These are phyloP conservation scores for Rhizomys pruinosus DNA, from an alignment of 2,113 vertebrate genomes.

Conservation along the genomic window DNA sequence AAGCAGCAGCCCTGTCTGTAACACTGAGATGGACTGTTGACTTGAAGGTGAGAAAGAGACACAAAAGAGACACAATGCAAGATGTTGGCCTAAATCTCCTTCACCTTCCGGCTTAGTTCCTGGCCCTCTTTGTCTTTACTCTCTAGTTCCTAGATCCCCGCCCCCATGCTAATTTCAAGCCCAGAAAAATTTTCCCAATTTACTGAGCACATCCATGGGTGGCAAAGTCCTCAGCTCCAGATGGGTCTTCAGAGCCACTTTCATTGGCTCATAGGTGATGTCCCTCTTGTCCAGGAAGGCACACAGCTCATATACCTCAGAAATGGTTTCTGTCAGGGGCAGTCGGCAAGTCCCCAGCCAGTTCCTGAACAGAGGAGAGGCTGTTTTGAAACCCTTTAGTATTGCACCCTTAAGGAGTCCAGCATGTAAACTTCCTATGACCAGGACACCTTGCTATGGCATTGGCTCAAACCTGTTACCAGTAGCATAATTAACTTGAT, in stretches of 20 bases:
- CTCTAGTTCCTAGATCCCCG: neutral
- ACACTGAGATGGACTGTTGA: neutral
- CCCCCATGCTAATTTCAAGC: constrained; percentile 29
- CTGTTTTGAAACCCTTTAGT: neutral
- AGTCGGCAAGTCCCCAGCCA: constrained; percentile 84
- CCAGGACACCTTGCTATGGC: neutral
- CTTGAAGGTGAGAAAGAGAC: neutral
- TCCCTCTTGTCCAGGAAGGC: constrained; percentile 84
- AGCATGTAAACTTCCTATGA: neutral
- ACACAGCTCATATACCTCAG: constrained; percentile 83
- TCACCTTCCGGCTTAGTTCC: neutral
- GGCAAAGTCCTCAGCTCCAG: constrained; percentile 74
- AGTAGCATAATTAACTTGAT: neutral
- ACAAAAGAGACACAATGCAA: constrained; percentile 25
- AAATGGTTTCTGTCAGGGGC: constrained; percentile 80
- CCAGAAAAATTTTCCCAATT: constrained; percentile 48
- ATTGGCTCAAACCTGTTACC: neutral
- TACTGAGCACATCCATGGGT: constrained; percentile 65
- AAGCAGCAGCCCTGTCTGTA: neutral
- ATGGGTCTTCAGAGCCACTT: constrained; percentile 83
- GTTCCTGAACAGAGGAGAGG: constrained; percentile 78
- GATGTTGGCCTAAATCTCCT: constrained; percentile 13
- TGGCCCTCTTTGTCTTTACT: constrained; percentile 7
- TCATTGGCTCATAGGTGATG: constrained; percentile 81
- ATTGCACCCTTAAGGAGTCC: neutral